Evolutionary conservation across 2,888 invertebrate genomes (phyloP), one percentile per base, ranked within the genome.

Genomic region (Bellardia bayeri): DNA sequence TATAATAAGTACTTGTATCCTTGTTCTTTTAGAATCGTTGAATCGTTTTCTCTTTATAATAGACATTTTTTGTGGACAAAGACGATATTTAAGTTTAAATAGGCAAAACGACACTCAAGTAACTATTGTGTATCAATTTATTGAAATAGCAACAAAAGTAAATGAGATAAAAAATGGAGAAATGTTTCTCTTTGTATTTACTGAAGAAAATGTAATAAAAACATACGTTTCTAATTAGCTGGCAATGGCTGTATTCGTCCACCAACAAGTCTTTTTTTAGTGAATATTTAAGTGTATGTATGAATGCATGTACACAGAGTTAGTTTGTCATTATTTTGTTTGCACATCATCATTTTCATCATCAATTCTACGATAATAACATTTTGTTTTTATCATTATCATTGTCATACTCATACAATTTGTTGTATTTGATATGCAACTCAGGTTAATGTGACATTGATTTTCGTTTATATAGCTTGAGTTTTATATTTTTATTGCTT

Each of bases 371-470:
- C 30, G 42, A 13, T n/a, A 71, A 61, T 61, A 56, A n/a, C 83
- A 80, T 30, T 40, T 14, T 42, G 42, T 9, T 51, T 33, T 33
- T 14, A 49, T 71, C 23, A 64, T 83, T 64, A 42, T 54, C 63
- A 71, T 71, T 80, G 85, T 75, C 69, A 69, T n/a, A 16, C 8
- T 61, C 63, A 75, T 40, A 80, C 23, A 13, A n/a, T 14, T 49
- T 11, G 13, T 72, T 64, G 42, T 51, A 87, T 81, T 87, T 85
- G 14, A 68, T 85, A 87, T 87, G 81, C 87, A 82, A 14, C 82
- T 85, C 87, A 87, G 78, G 85, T 84, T 82, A 79, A 74, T 54
- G 74, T 87, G 87, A 79, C 85, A 87, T 87, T 87, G 87, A 85
- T 79, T 87, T 87, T 85, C 64, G 78, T 82, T 85, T 82, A 69